phyloP scores from a whole-genome alignment of 1,140 invertebrate genomes.

The Dufourea novaeangliae region DNA sequence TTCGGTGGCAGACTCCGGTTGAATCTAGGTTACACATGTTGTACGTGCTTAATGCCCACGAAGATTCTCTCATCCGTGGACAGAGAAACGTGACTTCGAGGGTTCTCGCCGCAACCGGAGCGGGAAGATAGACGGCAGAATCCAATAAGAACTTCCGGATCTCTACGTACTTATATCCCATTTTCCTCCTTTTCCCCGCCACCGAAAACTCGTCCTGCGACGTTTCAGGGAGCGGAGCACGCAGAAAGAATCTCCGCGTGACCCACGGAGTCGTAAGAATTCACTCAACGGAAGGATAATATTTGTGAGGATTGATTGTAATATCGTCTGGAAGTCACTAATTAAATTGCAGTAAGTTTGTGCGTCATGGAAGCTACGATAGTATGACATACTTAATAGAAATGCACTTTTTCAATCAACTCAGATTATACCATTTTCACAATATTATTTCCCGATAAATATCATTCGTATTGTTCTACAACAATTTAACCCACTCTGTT shows the following conservation, averaged over 20 bases:
- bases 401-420: too few relatives aligned
- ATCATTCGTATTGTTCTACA: too few relatives aligned
- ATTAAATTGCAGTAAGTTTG: too few relatives aligned
- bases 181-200: background rate
- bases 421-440: too few relatives aligned
- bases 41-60: slow-evolving; percentile 54
- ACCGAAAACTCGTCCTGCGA: slow-evolving; percentile 2
- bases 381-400: too few relatives aligned
- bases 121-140: slow-evolving; percentile 33
- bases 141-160: slow-evolving; percentile 30
- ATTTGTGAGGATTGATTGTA: too few relatives aligned
- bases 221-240: background rate
- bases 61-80: slow-evolving; percentile 52
- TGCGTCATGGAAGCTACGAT: too few relatives aligned
- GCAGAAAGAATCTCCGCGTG: background rate
- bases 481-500: too few relatives aligned
- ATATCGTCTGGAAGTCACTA: too few relatives aligned
- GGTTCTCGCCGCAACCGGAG: slow-evolving; percentile 35
- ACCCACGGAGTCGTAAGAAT: too few relatives aligned
- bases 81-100: slow-evolving; percentile 50
- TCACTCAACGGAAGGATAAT: too few relatives aligned
- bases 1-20: background rate
- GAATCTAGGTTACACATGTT: slow-evolving; percentile 51
- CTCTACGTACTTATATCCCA: slow-evolving; percentile 24
- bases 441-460: too few relatives aligned